These are phyloP conservation scores for Zygaena filipendulae DNA, from an alignment of 2,888 invertebrate species.

Conservation along the genomic window DNA sequence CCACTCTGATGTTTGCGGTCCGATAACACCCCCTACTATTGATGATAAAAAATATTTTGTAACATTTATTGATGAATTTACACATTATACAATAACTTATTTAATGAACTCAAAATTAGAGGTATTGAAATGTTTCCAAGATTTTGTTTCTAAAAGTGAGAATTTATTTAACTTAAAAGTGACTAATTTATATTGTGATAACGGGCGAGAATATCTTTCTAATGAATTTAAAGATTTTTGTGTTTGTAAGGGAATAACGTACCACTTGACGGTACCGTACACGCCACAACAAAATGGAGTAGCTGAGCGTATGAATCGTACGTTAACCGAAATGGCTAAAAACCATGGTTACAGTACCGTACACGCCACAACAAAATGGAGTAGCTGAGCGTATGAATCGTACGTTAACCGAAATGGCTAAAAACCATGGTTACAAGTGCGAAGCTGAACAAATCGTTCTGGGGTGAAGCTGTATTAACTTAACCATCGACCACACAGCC, in stretches of 20 bases:
- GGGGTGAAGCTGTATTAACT: not conserved
- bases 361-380: not conserved
- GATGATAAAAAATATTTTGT: conserved; percentile 4
- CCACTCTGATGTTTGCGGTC: not conserved
- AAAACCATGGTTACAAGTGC: not conserved
- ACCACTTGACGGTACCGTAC: not conserved
- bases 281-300: not conserved
- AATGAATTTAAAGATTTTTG: not conserved
- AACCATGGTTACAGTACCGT: not conserved
- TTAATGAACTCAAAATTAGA: not conserved
- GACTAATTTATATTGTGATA: conserved; percentile 1
- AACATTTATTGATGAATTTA: conserved; percentile 2
- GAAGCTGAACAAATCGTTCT: not conserved
- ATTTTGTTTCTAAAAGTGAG: not conserved
- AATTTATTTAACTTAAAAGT: conserved; percentile 1
- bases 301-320: not conserved
- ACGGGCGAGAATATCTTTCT: conserved; percentile 1
- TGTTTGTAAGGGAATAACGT: not conserved
- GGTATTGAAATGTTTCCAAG: not conserved
- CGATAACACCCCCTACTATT: not conserved
- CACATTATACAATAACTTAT: conserved; percentile 1
- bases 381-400: not conserved
- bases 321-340: not conserved
- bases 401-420: not conserved
- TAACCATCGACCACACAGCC: too few species aligned